These are phyloP conservation scores for Ornithoptera priamus DNA, from an alignment of 2,888 invertebrate genomes.

Conservation along the genomic window DNA sequence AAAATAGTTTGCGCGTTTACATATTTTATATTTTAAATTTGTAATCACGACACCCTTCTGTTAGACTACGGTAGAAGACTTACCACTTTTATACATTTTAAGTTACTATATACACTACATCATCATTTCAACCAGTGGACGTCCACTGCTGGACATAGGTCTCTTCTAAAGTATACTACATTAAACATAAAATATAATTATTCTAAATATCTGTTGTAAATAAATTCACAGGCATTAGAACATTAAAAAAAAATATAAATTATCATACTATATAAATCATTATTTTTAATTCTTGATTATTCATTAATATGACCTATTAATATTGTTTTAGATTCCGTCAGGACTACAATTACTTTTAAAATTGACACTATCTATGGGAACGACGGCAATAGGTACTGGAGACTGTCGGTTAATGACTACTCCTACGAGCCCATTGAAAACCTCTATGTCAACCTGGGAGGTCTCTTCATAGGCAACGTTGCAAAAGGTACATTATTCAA, in stretches of 20 bases:
- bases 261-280: neutral
- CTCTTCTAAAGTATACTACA: too few species aligned
- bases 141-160: too few species aligned
- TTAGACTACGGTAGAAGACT: too few species aligned
- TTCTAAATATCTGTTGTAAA: too few species aligned
- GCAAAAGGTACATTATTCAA: conserved; percentile 4
- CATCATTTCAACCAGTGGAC: too few species aligned
- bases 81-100: too few species aligned
- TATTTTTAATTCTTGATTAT: neutral
- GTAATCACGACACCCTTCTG: too few species aligned
- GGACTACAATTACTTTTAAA: conserved; percentile 11
- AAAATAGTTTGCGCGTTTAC: too few species aligned
- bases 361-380: conserved; percentile 5
- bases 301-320: neutral
- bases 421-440: conserved; percentile 9
- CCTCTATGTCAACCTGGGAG: conserved; percentile 5
- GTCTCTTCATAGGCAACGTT: conserved; percentile 7
- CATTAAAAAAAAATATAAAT: neutral
- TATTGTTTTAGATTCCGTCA: conserved; percentile 15
- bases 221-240: too few species aligned
- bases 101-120: too few species aligned
- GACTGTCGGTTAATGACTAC: conserved; percentile 4
- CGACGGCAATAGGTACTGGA: conserved; percentile 14
- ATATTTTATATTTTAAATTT: too few species aligned
- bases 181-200: too few species aligned